phyloP scores from a whole-genome alignment of 92 coral and sea anemone genomes.

The Blastomussa wellsi region DNA sequence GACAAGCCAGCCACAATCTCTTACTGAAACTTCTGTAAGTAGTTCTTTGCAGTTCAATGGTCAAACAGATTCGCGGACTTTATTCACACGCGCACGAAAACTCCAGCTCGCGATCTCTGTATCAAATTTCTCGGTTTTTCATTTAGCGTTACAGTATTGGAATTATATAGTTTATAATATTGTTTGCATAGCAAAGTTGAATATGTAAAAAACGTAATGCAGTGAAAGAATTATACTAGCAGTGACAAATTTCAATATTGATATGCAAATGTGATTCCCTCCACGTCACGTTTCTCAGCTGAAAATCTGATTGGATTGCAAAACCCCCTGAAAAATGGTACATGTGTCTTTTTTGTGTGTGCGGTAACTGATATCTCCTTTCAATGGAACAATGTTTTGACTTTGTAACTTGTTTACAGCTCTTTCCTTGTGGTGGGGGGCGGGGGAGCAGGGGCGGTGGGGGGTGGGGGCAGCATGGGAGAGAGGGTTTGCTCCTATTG shows the following conservation, averaged over 20 bases:
- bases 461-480: too few relatives aligned
- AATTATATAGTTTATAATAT: too few relatives aligned
- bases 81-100: neutral
- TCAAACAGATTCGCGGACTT: too few relatives aligned
- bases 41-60: too few relatives aligned
- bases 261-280: neutral
- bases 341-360: neutral
- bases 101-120: neutral
- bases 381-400: neutral
- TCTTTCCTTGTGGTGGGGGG: too few relatives aligned
- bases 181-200: too few relatives aligned
- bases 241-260: neutral
- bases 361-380: neutral
- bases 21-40: conserved; percentile 47
- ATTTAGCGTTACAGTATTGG: neutral
- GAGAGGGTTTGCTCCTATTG: too few relatives aligned
- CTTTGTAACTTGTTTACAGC: too few relatives aligned
- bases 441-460: too few relatives aligned
- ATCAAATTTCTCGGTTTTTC: neutral
- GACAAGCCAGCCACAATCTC: conserved; percentile 17
- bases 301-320: neutral
- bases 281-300: neutral
- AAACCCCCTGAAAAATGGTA: neutral
- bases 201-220: too few relatives aligned
- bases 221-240: neutral